These are phyloP conservation scores for Onychostruthus taczanowskii DNA, from an alignment of 2,113 vertebrate species.

Conservation along the genomic window DNA sequence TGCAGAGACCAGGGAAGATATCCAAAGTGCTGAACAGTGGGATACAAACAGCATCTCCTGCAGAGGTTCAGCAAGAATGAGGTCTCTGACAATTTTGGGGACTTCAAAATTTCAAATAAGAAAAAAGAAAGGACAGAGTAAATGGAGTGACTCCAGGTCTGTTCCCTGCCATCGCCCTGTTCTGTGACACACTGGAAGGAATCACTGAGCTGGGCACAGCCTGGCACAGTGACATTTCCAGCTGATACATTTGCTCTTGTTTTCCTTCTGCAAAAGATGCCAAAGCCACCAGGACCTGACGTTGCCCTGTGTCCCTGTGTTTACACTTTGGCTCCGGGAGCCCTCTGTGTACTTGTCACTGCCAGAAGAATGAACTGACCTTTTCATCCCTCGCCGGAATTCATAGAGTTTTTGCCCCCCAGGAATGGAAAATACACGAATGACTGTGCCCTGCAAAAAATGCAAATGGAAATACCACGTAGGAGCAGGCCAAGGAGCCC, in stretches of 20 bases:
- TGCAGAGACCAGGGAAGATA: background rate
- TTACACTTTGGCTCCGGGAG: background rate
- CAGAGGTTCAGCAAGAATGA: background rate
- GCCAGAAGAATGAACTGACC: constrained; percentile 71
- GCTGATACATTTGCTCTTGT: background rate
- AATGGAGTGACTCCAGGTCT: background rate
- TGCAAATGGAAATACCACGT: background rate
- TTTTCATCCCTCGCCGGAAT: constrained; percentile 94
- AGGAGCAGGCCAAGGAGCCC: background rate
- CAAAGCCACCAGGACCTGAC: constrained; percentile 52
- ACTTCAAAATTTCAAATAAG: background rate
- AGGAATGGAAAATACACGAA: constrained; percentile 90
- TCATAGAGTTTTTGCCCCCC: constrained; percentile 90
- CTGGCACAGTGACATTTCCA: constrained; percentile 20
- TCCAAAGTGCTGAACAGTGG: background rate
- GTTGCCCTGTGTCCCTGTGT: background rate
- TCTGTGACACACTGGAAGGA: background rate
- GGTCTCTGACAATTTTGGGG: background rate
- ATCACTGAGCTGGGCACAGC: background rate
- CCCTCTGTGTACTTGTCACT: background rate
- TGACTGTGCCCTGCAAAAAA: constrained; percentile 88
- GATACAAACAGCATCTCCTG: background rate
- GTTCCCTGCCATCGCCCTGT: background rate
- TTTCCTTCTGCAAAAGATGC: constrained; percentile 42
- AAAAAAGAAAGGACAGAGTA: background rate